These are phyloP conservation scores for Drosophila anomalipes DNA, from an alignment of 2,888 invertebrate species.

Conservation along the genomic window DNA sequence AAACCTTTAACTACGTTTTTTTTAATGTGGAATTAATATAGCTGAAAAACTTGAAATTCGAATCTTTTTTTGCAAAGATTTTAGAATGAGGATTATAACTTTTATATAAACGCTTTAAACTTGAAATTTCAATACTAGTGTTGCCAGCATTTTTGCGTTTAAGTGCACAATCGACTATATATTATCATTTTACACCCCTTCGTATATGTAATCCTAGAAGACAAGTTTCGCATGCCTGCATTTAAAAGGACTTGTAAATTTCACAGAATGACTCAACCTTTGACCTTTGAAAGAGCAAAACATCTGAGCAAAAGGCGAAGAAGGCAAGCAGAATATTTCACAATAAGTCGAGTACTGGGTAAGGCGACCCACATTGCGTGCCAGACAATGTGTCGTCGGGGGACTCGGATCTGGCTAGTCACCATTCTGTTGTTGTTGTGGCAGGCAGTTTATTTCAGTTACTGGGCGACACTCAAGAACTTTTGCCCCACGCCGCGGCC, in stretches of 20 bases:
- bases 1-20: background rate
- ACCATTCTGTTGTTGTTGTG: constrained; percentile 32
- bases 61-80: background rate
- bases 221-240: background rate
- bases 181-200: background rate
- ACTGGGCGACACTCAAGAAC: constrained; percentile 48
- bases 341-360: constrained; percentile 22
- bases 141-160: background rate
- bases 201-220: background rate
- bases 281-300: constrained; percentile 58
- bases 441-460: constrained; percentile 16
- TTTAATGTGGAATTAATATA: background rate
- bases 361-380: constrained; percentile 62
- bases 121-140: background rate
- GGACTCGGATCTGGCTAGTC: constrained; percentile 46
- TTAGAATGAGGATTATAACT: background rate
- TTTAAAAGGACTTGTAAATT: constrained; percentile 2
- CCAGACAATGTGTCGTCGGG: constrained; percentile 35
- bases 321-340: constrained; percentile 37
- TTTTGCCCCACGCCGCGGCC: constrained; percentile 12
- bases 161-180: background rate
- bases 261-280: constrained; percentile 51
- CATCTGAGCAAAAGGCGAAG: constrained; percentile 9
- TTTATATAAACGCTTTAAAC: background rate
- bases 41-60: background rate